These are phyloP conservation scores for Megamerina dolium DNA, from an alignment of 2,888 invertebrate species.

Conservation along the genomic window DNA sequence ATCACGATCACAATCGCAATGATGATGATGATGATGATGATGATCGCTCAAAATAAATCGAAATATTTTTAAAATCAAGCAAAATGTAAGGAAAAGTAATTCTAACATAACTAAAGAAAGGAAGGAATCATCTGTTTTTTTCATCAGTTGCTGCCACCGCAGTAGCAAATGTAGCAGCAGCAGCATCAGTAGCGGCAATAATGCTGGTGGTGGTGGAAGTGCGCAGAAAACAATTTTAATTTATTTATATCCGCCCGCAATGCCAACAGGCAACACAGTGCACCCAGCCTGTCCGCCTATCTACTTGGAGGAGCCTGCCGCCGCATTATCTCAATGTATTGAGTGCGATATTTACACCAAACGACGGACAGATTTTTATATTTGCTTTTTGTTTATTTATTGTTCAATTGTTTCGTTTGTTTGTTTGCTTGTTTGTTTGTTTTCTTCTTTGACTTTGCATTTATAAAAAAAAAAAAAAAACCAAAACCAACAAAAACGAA, in stretches of 20 bases:
- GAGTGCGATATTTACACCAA: not conserved
- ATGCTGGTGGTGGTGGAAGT: conserved; percentile 11
- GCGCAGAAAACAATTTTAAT: conserved; percentile 24
- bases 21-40: conserved; percentile 19
- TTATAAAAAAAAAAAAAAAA: too few relatives aligned
- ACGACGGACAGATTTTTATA: not conserved
- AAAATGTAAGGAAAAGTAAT: conserved; percentile 11
- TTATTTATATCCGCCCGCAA: conserved; percentile 23
- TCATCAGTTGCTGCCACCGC: conserved; percentile 15
- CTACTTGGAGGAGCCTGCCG: not conserved
- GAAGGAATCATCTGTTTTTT: conserved; percentile 22
- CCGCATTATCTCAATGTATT: not conserved
- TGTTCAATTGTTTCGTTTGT: too few relatives aligned
- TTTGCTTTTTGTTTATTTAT: too few relatives aligned
- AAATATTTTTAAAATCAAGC: conserved; percentile 37
- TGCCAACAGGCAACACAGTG: too few relatives aligned
- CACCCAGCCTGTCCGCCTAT: too few relatives aligned
- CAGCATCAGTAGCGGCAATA: conserved; percentile 12
- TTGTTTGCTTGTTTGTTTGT: too few relatives aligned
- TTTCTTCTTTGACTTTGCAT: too few relatives aligned
- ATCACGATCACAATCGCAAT: conserved; percentile 23
- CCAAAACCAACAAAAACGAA: too few relatives aligned
- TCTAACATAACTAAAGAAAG: too few relatives aligned
- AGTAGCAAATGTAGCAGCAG: conserved; percentile 21
- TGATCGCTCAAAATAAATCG: conserved; percentile 40